Conservation (phyloP, 2,113 vertebrate genomes). For the Steatornis caripensis region DNA sequence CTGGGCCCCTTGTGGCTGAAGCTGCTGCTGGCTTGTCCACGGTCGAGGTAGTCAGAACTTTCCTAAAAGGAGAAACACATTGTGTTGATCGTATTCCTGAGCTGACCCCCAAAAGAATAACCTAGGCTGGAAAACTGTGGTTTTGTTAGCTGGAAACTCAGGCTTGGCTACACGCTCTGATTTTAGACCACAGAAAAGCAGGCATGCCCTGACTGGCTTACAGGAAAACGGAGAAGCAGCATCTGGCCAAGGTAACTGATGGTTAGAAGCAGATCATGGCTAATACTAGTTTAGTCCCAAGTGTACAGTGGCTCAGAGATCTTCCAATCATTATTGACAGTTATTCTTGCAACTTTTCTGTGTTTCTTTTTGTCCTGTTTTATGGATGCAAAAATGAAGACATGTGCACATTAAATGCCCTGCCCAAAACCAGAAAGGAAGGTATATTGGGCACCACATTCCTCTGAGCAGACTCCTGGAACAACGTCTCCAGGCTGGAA, state of each 20-base stretch:
- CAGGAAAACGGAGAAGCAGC: not conserved
- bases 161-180: not conserved
- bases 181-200: not conserved
- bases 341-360: not conserved
- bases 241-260: not conserved
- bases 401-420: fast-evolving
- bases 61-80: conserved; percentile 71
- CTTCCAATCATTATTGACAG: not conserved
- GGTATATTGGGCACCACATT: not conserved
- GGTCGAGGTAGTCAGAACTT: conserved; percentile 91
- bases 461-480: not conserved
- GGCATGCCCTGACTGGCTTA: not conserved
- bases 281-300: not conserved
- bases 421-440: not conserved
- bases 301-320: not conserved
- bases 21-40: conserved; percentile 85
- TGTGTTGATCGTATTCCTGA: not conserved
- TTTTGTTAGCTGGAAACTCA: not conserved
- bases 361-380: not conserved
- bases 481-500: not conserved
- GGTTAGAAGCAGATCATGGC: not conserved
- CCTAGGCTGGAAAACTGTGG: not conserved
- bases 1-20: conserved; percentile 95
- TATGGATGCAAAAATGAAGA: not conserved
- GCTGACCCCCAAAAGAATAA: not conserved